A percentile compares a stretch with the other conserved stretches of the same genome.
Evolutionary conservation across 2,113 vertebrate species (phyloP).

Genomic region (Hemichromis elongatus): DNA sequence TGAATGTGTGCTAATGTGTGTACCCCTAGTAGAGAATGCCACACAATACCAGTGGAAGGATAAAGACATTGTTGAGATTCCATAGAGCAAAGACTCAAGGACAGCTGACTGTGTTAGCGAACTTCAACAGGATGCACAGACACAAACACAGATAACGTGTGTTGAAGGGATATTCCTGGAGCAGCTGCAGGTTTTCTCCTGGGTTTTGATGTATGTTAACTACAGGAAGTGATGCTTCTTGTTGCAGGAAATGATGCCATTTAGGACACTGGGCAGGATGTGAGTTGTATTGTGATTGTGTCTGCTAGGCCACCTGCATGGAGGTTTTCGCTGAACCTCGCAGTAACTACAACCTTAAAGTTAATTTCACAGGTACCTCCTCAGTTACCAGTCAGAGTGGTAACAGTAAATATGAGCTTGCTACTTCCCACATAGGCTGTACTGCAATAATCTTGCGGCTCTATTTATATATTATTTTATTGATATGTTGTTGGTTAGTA

Average conservation of each 20-base stretch:
- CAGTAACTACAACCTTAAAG: not conserved
- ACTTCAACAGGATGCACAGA: constrained; percentile 30
- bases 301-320: not conserved
- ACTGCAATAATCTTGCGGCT: accelerated
- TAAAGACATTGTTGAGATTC: constrained; percentile 45
- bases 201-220: constrained; percentile 22
- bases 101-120: not conserved
- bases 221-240: constrained; percentile 24
- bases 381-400: not conserved
- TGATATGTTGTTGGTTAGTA: not conserved
- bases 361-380: not conserved
- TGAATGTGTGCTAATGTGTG: not conserved
- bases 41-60: constrained; percentile 11
- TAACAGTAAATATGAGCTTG: accelerated
- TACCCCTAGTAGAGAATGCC: not conserved
- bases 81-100: constrained; percentile 20
- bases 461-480: not conserved
- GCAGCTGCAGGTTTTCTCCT: constrained; percentile 16
- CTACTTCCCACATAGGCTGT: not conserved
- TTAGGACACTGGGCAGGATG: constrained; percentile 21
- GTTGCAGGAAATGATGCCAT: constrained; percentile 40
- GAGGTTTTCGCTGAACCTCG: not conserved
- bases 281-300: not conserved
- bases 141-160: not conserved
- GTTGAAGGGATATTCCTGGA: not conserved